These are phyloP conservation scores for Catamblyrhynchus diadema DNA, from an alignment of 2,797 vertebrate genomes.

Conservation along the genomic window DNA sequence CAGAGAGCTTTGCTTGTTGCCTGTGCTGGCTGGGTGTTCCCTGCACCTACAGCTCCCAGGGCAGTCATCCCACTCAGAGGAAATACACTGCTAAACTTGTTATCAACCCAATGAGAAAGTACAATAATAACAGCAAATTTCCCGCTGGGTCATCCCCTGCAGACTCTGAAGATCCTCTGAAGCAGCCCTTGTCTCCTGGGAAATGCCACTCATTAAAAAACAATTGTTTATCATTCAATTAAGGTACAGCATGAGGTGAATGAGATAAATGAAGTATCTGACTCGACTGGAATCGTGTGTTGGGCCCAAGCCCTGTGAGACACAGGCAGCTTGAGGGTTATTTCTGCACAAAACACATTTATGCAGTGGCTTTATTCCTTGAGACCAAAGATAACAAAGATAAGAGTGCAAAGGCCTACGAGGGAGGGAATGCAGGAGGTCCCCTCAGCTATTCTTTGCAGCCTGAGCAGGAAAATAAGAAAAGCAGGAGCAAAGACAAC, in stretches of 20 bases:
- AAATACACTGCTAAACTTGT: neutral
- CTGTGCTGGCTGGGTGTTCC: neutral
- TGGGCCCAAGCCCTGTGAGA: neutral
- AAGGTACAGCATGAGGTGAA: neutral
- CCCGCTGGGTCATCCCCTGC: neutral
- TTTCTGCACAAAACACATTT: neutral
- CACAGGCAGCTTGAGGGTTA: neutral
- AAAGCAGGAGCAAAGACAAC: neutral
- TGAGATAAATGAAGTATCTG: neutral
- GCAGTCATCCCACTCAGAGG: neutral
- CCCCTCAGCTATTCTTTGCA: neutral
- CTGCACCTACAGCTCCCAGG: neutral
- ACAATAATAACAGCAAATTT: constrained; percentile 1
- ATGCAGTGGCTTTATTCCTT: neutral
- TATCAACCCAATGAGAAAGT: neutral
- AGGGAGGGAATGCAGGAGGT: neutral
- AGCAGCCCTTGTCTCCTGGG: neutral
- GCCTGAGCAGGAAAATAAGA: neutral
- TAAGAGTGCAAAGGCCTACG: rapidly evolving
- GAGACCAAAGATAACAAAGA: neutral
- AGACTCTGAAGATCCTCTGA: neutral
- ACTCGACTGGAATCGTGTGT: rapidly evolving
- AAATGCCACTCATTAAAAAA: neutral
- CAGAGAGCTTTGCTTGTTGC: neutral
- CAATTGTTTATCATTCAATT: neutral